Evolutionary conservation across 2,797 vertebrate species (phyloP), one percentile per base, ranked within the genome.

Genomic region (Protosalanx chinensis): DNA sequence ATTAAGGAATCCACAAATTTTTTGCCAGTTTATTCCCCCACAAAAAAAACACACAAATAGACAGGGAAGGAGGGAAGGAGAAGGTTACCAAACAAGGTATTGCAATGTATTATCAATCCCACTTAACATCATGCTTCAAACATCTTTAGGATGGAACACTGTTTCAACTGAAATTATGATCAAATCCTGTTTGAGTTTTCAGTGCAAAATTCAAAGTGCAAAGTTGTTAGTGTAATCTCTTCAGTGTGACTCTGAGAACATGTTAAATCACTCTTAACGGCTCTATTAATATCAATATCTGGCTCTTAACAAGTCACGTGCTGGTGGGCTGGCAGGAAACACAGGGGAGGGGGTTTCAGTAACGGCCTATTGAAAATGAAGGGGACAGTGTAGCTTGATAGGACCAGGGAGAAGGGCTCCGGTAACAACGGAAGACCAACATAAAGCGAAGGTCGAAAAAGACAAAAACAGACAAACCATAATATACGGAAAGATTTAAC

Each of bases 1-100:
- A 73, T 78, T 71, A 64, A 64, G 58, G 57, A 72, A 66, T 53
- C 33, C 35, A 64, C 33, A 27, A 64, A 33, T 13, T 18, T 41
- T 62, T 72, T 63, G 27, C 49, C 59, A 20, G 57, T 70, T 69
- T n/a, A 68, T 70, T 70, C 18, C 35, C 23, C 23, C 23, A 27
- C 23, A 27, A 27, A 27, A 35, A 67, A 67, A 71, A 0, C 6
- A 13, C 66, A 58, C 51, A 65, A 49, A 23, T 51, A 10, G 29
- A 70, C 51, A 56, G 16, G 18, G n/a, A 16, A 18, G 18, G 18
- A 4, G 51, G 51, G 41, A 41, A 10, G 41, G 32, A 10, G 56
- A 18, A n/a, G 29, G 23, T 60, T 29, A 29, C 58, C 20, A 27
- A 32, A 41, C 63, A 64, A 35, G 63, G 33, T 41, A 10, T 10